Percentiles rank a stretch among this genome's conserved stretches.
Conservation (phyloP, 2,113 vertebrate species). For the Sceloporus undulatus region DNA sequence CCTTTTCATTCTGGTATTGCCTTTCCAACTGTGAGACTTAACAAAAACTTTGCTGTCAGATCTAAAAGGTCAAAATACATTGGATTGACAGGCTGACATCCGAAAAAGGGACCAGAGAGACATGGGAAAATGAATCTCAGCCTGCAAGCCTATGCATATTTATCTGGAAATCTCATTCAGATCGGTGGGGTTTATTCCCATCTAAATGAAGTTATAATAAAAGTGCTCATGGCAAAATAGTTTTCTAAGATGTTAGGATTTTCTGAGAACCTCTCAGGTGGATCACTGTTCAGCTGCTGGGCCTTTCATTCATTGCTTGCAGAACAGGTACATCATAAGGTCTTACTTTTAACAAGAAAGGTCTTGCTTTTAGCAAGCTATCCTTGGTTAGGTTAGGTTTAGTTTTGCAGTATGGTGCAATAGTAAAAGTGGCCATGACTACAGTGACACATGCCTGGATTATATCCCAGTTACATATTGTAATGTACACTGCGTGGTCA, state of each 20-base stretch:
- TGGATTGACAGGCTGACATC: accelerated
- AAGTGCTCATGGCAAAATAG: neutral
- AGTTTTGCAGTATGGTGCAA: neutral
- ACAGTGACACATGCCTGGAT: too few species aligned
- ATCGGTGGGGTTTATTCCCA: neutral
- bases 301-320: neutral
- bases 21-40: neutral
- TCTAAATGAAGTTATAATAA: neutral
- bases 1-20: conserved; percentile 30
- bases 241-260: conserved; percentile 16
- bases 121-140: neutral
- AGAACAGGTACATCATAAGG: neutral
- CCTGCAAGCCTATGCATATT: neutral
- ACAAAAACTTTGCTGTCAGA: conserved; percentile 12
- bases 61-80: conserved; percentile 24
- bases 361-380: neutral
- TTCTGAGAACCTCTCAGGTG: neutral
- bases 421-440: neutral
- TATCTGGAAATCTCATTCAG: neutral
- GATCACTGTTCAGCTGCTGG: conserved; percentile 2
- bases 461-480: too few species aligned
- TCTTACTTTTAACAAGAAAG: too few species aligned
- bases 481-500: too few species aligned
- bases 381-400: neutral
- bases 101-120: accelerated